Conservation (phyloP, 2,797 vertebrate genomes). For the Coregonus suidteri region DNA sequence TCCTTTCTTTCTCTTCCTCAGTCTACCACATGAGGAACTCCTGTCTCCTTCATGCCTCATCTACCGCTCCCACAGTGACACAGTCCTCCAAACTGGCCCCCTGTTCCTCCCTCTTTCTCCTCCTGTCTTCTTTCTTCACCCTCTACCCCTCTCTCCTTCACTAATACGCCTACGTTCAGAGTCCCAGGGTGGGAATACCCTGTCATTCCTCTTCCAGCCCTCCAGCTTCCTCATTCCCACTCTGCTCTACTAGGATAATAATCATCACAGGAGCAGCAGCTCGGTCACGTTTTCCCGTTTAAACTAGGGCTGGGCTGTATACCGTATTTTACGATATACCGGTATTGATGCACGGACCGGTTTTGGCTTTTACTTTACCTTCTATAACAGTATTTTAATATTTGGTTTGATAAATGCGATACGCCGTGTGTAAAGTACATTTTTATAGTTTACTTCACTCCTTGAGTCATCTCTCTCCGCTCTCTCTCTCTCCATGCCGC, state of each 20-base stretch:
- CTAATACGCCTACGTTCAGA: slow-evolving; percentile 2
- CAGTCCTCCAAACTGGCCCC: neutral
- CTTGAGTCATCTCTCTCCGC: too few species aligned
- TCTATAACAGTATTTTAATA: too few species aligned
- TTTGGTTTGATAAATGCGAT: too few species aligned
- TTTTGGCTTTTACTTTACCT: too few species aligned
- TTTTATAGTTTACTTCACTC: too few species aligned
- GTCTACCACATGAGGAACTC: neutral
- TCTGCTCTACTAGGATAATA: slow-evolving; percentile 36
- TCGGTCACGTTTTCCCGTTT: neutral
- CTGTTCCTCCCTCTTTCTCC: slow-evolving; percentile 27
- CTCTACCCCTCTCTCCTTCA: neutral
- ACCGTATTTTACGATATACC: too few species aligned
- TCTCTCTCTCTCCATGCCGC: too few species aligned
- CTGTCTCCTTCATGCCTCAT: neutral
- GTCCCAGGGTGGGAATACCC: slow-evolving; percentile 55
- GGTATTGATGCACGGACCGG: too few species aligned
- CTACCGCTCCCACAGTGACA: slow-evolving; percentile 4
- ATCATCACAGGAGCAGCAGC: slow-evolving; percentile 36
- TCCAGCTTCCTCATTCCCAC: slow-evolving; percentile 14
- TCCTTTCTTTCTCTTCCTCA: slow-evolving; percentile 25
- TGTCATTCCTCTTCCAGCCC: slow-evolving; percentile 43
- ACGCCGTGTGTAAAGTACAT: too few species aligned
- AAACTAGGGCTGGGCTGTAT: too few species aligned
- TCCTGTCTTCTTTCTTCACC: neutral